Conservation (phyloP, 2,113 vertebrate genomes). For the Lasiurus borealis region DNA sequence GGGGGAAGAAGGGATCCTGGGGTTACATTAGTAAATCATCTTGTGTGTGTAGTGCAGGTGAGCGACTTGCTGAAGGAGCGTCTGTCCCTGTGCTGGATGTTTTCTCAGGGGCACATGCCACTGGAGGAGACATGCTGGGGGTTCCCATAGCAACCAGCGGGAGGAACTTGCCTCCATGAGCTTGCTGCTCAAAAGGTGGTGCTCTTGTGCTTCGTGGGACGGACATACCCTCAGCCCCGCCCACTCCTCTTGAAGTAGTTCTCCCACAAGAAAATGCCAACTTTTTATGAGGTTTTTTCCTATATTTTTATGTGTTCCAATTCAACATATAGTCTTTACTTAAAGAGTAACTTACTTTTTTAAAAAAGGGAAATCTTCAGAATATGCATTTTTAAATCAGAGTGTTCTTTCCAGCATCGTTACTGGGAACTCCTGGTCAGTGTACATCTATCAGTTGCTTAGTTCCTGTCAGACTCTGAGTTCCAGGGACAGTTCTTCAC, state of each 20-base stretch:
- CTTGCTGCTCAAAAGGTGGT: not conserved
- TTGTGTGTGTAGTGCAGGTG: not conserved
- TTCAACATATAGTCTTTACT: not conserved
- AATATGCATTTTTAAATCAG: not conserved
- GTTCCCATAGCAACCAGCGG: no score
- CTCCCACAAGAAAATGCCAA: conserved; percentile 4
- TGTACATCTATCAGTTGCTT: not conserved
- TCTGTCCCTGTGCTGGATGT: not conserved
- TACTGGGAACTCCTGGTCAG: not conserved
- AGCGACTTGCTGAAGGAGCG: not conserved
- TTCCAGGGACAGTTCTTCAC: conserved; percentile 1
- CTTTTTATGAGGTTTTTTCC: not conserved
- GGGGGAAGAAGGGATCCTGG: not conserved
- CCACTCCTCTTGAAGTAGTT: not conserved
- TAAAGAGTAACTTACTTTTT: not conserved
- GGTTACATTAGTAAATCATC: not conserved
- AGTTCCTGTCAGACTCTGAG: not conserved
- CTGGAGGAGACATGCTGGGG: not conserved
- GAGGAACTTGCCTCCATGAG: not conserved
- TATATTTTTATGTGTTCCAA: not conserved
- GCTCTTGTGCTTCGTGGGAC: not conserved
- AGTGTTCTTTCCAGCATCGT: conserved; percentile 3
- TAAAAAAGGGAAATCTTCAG: not conserved
- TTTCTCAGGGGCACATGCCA: not conserved
- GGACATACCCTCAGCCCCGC: not conserved